A percentile compares a stretch with the other conserved stretches of the same genome.
These are phyloP conservation scores for Paraescarpia echinospica DNA, from an alignment of 1,140 invertebrate species.

Conservation along the genomic window DNA sequence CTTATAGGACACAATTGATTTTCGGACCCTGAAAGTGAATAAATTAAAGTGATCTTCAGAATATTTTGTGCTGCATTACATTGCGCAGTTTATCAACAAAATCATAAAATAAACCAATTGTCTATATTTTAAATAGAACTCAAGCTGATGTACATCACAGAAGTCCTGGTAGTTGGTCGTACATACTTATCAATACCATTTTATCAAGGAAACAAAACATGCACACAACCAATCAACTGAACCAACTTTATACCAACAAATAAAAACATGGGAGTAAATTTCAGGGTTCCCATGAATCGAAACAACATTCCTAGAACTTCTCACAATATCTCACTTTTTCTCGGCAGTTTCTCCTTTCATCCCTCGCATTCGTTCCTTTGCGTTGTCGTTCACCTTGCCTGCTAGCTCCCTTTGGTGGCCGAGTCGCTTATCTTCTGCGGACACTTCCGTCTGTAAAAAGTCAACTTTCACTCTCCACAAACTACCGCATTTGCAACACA, in stretches of 20 bases:
- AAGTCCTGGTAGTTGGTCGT: too few relatives aligned
- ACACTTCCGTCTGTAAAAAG: constrained; percentile 76
- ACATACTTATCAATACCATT: too few relatives aligned
- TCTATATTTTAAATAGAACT: too few relatives aligned
- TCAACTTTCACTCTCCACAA: neutral
- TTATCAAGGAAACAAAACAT: too few relatives aligned
- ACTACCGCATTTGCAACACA: constrained; percentile 15
- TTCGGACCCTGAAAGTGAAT: constrained; percentile 67
- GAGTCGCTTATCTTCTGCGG: constrained; percentile 95
- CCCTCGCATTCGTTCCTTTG: constrained; percentile 85
- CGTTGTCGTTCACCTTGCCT: constrained; percentile 86
- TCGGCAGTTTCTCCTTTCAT: constrained; percentile 78
- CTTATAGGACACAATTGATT: constrained; percentile 91
- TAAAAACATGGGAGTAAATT: neutral
- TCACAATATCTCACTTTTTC: constrained; percentile 64
- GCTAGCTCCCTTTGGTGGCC: constrained; percentile 95
- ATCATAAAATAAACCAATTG: too few relatives aligned
- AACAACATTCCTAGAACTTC: neutral
- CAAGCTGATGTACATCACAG: too few relatives aligned
- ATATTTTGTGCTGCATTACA: neutral
- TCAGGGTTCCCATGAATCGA: neutral
- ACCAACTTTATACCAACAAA: neutral
- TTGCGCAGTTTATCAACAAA: neutral
- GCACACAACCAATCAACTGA: too few relatives aligned
- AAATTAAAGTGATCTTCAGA: neutral